phyloP scores from a whole-genome alignment of 2,888 invertebrate genomes.

The Dexiosoma caninum region DNA sequence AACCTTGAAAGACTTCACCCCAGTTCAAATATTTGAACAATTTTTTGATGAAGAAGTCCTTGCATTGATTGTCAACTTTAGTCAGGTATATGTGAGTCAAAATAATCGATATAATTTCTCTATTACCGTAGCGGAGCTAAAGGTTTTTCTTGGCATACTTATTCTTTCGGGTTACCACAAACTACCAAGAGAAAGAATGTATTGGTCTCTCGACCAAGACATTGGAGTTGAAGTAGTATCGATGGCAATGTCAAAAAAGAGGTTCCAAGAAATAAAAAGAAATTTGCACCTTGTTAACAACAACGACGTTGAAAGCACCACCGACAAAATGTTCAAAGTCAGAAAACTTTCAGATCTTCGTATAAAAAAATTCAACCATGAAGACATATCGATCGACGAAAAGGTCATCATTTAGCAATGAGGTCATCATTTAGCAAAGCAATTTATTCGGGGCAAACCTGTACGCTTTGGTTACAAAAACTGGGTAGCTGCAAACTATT shows the following conservation, averaged over 20 bases:
- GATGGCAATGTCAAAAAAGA: neutral
- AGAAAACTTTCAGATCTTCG: neutral
- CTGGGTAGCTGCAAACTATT: too few relatives aligned
- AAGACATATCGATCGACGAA: neutral
- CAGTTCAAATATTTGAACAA: neutral
- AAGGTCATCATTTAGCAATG: too few relatives aligned
- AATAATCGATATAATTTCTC: neutral
- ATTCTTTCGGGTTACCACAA: neutral
- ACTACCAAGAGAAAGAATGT: neutral
- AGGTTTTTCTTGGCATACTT: neutral
- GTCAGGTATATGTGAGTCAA: neutral
- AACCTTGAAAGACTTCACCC: neutral
- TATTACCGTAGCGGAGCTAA: neutral
- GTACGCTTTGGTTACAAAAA: too few relatives aligned
- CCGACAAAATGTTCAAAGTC: neutral
- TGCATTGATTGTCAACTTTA: neutral
- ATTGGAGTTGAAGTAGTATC: neutral
- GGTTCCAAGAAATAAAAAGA: neutral
- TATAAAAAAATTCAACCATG: neutral
- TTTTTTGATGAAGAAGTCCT: neutral
- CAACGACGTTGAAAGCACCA: neutral
- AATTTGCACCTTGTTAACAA: constrained; percentile 5
- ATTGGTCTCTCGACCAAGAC: neutral
- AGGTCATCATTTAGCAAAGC: too few relatives aligned
- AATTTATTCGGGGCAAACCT: too few relatives aligned